Evolutionary conservation across 2,888 invertebrate genomes (phyloP).

Genomic region (Apodemia zela): DNA sequence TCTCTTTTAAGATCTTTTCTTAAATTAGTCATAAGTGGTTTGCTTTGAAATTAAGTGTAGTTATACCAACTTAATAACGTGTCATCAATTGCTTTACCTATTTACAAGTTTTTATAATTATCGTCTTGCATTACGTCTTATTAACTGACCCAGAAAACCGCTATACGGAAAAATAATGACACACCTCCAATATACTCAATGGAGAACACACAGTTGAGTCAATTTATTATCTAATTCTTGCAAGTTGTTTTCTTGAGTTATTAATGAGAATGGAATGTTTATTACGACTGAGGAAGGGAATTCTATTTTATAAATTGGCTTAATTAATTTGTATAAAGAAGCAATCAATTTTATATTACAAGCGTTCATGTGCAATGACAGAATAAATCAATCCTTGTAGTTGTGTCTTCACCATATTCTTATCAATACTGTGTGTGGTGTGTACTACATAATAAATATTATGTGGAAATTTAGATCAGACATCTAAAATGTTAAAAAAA

Average conservation of each 20-base stretch:
- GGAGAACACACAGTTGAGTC: constrained; percentile 23
- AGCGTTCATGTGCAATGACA: too few species aligned
- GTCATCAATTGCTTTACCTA: neutral
- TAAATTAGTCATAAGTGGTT: too few species aligned
- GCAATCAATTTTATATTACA: neutral
- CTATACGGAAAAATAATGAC: constrained; percentile 27
- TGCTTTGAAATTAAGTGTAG: neutral
- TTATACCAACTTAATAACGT: neutral
- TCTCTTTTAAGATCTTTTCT: too few species aligned
- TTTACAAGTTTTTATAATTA: neutral
- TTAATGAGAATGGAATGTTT: constrained; percentile 24
- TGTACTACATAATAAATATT: too few species aligned
- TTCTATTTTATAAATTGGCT: neutral
- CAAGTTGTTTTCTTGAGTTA: constrained; percentile 9
- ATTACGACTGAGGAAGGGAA: neutral
- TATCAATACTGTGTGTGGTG: too few species aligned
- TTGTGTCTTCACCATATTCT: too few species aligned
- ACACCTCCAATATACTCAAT: constrained; percentile 19
- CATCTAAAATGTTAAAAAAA: too few species aligned
- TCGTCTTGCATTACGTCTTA: neutral
- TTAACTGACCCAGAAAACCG: constrained; percentile 26
- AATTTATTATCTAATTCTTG: constrained; percentile 21
- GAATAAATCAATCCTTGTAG: too few species aligned
- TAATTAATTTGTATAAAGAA: neutral
- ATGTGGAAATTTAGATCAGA: too few species aligned